A percentile compares a stretch with the other conserved stretches of the same genome.
phyloP scores from a whole-genome alignment of 2,113 vertebrate species.

The Ursus arctos region DNA sequence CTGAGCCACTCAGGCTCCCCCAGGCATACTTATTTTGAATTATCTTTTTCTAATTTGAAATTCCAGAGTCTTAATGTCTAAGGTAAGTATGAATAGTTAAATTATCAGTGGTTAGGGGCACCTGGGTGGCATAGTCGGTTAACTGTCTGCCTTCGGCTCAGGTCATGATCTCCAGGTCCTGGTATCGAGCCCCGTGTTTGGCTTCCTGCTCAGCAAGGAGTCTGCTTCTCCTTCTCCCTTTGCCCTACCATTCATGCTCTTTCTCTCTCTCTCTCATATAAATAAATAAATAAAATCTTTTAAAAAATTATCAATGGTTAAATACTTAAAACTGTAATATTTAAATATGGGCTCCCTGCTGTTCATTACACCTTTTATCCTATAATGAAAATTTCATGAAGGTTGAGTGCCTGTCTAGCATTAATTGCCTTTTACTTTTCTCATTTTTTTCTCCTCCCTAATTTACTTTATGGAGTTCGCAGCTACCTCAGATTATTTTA shows the following conservation, averaged over 20 bases:
- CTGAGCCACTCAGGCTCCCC: not conserved
- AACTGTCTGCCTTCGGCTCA: not conserved
- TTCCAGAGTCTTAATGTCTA: not conserved
- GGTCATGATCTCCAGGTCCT: not conserved
- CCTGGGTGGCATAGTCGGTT: not conserved
- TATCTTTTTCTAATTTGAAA: constrained; percentile 18
- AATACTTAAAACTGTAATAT: not conserved
- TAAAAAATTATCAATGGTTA: not conserved
- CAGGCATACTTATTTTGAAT: not conserved
- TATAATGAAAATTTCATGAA: not conserved
- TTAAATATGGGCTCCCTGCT: not conserved
- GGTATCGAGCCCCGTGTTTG: not conserved
- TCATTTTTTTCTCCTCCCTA: not conserved
- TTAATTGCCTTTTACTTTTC: not conserved
- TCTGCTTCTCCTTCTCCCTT: too few species aligned
- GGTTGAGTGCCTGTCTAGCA: not conserved
- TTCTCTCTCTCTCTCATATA: too few species aligned
- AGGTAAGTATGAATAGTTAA: not conserved
- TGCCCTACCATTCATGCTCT: too few species aligned
- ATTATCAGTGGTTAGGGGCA: not conserved
- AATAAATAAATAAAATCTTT: too few species aligned
- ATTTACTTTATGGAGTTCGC: not conserved
- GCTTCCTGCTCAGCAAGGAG: too few species aligned
- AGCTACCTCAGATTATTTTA: not conserved
- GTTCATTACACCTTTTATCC: not conserved